Base-by-base conservation (phyloP, 30 jellyfish, hydroid and myxozoan genomes). In the Mastigias papua region DNA sequence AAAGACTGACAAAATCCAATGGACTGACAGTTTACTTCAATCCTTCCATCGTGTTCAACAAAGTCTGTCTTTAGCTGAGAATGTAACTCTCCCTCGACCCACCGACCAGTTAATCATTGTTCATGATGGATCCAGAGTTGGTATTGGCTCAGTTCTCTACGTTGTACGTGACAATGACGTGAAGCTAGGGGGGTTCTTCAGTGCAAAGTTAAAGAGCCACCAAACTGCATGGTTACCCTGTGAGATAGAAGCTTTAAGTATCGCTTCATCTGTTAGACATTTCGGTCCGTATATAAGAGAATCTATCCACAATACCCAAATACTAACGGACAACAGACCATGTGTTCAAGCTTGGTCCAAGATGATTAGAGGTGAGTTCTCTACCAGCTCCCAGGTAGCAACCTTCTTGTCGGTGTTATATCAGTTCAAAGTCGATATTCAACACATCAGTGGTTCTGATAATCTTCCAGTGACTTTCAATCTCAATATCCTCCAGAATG, bases 271-370 rank as follows among this genome's bases (percentile, higher is more conserved):
- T 13, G 50, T 87, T 16, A n/a, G 58, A 62, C 91, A 87, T 68
- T 87, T 2, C 49, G 69, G 92, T 31, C 96, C 96, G 2, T 87
- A 54, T 61, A 51, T 86, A 64, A 48, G 50, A 42, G 93, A 87
- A 35, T 87, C 96, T 34, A 3, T 22, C 64, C 88, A 87, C 37
- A 50, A 62, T 57, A 48, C 72, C 11, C 49, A 63, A 49, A 48
- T 84, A 16, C 67, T 87, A 9, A 87, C 96, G 2, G 96, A 78
- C 57, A 87, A 92, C 79, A 76, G 65, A 63, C 96, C 92, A 7
- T 87, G 96, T 49, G 88, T 87, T 42, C 96, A 87, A 66, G 92
- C 96, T 28, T 61, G 78, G 23, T 69, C 78, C 35, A 76, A 78
- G 87, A 92, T 87, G 25, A 16, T 26, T 4, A 0, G 87, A 54